phyloP scores from a whole-genome alignment of 2,888 invertebrate genomes.

The Microplitis deprimator region DNA sequence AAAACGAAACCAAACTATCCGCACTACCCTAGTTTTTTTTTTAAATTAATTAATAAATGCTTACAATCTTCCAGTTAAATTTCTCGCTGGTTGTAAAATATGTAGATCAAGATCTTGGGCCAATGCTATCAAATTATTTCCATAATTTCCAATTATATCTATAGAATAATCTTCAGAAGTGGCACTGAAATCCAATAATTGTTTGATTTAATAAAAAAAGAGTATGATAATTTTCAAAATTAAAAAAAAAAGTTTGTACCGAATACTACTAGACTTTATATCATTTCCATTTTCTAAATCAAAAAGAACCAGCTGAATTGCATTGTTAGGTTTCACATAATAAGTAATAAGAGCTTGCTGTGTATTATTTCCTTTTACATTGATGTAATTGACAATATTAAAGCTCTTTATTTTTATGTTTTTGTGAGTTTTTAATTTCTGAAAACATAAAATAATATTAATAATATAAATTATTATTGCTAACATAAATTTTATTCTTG shows the following conservation, averaged over 20 bases:
- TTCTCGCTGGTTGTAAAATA: constrained; percentile 61
- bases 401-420: constrained; percentile 63
- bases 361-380: constrained; percentile 49
- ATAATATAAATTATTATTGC: background rate
- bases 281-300: constrained; percentile 59
- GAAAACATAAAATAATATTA: constrained; percentile 36
- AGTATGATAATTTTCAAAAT: background rate
- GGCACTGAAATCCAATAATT: constrained; percentile 48
- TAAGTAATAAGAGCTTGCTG: constrained; percentile 60
- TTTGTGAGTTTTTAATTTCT: constrained; percentile 55
- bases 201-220: constrained; percentile 15
- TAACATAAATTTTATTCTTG: background rate
- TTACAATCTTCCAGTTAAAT: constrained; percentile 59
- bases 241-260: constrained; percentile 37
- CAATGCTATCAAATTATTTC: constrained; percentile 64
- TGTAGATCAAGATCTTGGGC: constrained; percentile 60
- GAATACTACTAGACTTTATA: constrained; percentile 49
- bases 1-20: no score
- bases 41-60: constrained; percentile 24
- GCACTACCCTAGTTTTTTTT: background rate
- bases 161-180: constrained; percentile 59
- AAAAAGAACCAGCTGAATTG: constrained; percentile 56
- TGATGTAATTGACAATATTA: constrained; percentile 60
- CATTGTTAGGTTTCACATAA: constrained; percentile 48
- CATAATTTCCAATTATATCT: constrained; percentile 66